Percentiles rank a stretch among this genome's conserved stretches.
These are phyloP conservation scores for Scomber japonicus DNA, from an alignment of 2,113 vertebrate species.

Conservation along the genomic window DNA sequence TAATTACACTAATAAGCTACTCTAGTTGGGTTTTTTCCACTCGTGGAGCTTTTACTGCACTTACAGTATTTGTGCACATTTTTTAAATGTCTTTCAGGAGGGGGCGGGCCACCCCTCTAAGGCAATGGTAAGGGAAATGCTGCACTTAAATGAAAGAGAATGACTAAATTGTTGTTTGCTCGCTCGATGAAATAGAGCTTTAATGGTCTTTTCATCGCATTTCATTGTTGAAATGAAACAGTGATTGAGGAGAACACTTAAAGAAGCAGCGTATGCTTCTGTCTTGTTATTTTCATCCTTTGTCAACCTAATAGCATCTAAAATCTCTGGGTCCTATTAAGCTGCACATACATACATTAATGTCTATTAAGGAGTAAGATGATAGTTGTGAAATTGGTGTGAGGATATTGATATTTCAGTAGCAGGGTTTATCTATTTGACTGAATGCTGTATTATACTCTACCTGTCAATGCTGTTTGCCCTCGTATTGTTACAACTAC, in stretches of 20 bases:
- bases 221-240: not conserved
- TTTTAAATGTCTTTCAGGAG: no score
- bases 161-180: not conserved
- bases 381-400: not conserved
- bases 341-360: not conserved
- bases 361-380: not conserved
- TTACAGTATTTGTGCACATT: no score
- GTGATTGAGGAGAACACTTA: not conserved
- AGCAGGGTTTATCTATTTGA: not conserved
- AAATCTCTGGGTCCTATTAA: not conserved
- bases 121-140: no score
- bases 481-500: not conserved
- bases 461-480: not conserved
- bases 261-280: not conserved
- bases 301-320: not conserved
- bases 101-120: no score
- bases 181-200: not conserved
- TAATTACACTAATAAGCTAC: no score
- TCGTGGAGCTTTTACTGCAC: no score
- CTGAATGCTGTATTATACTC: slow-evolving; percentile 12
- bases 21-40: no score
- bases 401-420: not conserved
- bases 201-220: not conserved
- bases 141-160: not conserved
- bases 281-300: not conserved